Evolutionary conservation across 1,140 invertebrate genomes (phyloP), one percentile per base, ranked within the genome.

Genomic region (Heliothis virescens): DNA sequence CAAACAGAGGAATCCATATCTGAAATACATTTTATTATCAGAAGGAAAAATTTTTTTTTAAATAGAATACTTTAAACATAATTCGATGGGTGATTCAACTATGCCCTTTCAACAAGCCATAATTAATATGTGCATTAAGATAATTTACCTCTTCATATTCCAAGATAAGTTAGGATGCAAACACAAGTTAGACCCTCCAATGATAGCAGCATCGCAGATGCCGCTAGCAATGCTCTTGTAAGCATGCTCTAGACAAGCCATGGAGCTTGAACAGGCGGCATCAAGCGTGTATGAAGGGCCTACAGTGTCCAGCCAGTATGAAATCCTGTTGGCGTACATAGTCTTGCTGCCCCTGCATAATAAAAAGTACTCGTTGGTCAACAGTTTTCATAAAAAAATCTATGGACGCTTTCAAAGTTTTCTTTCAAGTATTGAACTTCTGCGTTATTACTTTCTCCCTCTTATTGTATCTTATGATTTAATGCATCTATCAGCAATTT

Each of bases 251-350:
- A 99, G 86, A 0, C 98, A 98, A 82, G 97, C 96, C 82, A 98
- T 95, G 81, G 98, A 98, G 26, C 98, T 98, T 18, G 98, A 98
- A 92, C 98, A 99, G 13, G 98, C 98, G 13, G 98, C 97, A 89
- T 99, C 98, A 1, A 98, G 95, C 3, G 97, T 94, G 88, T 97
- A 98, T 76, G 98, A 98, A 0, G 98, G 98, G 60, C 97, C 97
- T 81, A 95, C 95, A 0, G 96, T 86, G 63, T 96, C 96, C 4
- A 97, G 87, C 89, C 95, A 96, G 79, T 97, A 97, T 0, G 98
- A 99, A 29, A 99, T 96, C 77, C 98, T 95, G 91, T 99, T 98
- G 4, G 98, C 97, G 92, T 98, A 96, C 98, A 99, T 98, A 9
- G 97, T 97, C 80, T 97, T 95, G 55, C 76, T 80, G 16, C 47